Percentiles rank a stretch among this genome's conserved stretches.
These are phyloP conservation scores for Characodon lateralis DNA, from an alignment of 2,797 vertebrate genomes.

Conservation along the genomic window DNA sequence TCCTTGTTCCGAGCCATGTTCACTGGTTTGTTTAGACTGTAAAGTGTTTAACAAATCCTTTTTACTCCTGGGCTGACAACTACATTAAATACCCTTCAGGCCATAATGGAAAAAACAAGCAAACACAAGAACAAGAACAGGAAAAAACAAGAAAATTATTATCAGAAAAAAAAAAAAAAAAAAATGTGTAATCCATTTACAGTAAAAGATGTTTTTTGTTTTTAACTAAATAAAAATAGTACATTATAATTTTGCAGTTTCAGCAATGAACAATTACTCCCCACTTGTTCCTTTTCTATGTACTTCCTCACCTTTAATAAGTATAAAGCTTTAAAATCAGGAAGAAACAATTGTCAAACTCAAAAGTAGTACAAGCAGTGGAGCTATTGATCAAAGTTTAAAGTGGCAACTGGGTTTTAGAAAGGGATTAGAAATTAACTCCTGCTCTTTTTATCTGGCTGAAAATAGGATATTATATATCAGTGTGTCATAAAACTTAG, in stretches of 20 bases:
- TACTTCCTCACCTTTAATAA: background rate
- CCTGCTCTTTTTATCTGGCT: background rate
- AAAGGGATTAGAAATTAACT: background rate
- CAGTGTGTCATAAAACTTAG: background rate
- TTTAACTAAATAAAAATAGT: background rate
- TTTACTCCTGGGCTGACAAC: conserved; percentile 6
- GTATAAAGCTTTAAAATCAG: background rate
- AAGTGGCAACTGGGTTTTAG: background rate
- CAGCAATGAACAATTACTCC: too few relatives aligned
- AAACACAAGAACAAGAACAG: background rate
- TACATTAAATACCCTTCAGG: background rate
- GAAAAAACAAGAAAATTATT: background rate
- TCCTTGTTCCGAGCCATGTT: conserved; percentile 6
- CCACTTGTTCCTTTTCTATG: background rate
- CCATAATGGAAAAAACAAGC: background rate
- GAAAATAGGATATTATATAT: conserved; percentile 3
- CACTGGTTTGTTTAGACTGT: background rate
- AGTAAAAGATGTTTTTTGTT: background rate
- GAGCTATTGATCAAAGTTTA: background rate
- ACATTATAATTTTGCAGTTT: background rate
- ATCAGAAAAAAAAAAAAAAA: background rate
- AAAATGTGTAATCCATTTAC: background rate
- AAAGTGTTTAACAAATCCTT: background rate
- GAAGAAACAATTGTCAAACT: background rate
- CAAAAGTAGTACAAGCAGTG: background rate